Conservation (phyloP, 2,888 invertebrate genomes). For the Eupithecia subfuscata region DNA sequence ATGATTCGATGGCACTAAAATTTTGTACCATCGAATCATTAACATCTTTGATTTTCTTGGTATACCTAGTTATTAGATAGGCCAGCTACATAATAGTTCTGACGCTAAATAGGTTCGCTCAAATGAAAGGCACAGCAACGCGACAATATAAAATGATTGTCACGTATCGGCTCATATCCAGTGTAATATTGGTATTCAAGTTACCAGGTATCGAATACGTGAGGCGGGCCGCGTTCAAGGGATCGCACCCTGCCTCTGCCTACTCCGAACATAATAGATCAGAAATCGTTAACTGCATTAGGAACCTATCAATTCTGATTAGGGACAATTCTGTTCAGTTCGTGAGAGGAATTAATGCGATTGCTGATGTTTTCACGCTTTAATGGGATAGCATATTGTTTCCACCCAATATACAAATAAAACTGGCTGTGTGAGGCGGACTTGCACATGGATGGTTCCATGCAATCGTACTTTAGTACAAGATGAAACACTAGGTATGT, state of each 20-base stretch:
- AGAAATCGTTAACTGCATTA: constrained; percentile 48
- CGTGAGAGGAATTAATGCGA: constrained; percentile 40
- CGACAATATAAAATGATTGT: constrained; percentile 40
- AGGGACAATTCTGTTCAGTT: constrained; percentile 46
- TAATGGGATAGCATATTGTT: constrained; percentile 1
- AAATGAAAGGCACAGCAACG: constrained; percentile 33
- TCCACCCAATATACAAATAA: background rate
- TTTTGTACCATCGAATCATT: background rate
- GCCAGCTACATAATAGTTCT: background rate
- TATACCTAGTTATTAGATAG: background rate
- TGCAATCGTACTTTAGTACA: background rate
- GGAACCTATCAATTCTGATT: constrained; percentile 37
- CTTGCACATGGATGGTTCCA: background rate
- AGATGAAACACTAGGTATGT: background rate
- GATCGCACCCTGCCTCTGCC: constrained; percentile 51
- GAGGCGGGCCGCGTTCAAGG: constrained; percentile 50
- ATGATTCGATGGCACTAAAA: background rate
- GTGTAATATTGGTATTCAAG: constrained; percentile 44
- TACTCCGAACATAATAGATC: constrained; percentile 53
- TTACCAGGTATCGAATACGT: constrained; percentile 59
- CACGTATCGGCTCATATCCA: constrained; percentile 42
- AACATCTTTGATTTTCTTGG: background rate
- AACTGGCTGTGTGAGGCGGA: background rate
- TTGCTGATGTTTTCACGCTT: constrained; percentile 14
- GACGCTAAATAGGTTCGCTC: background rate